A percentile compares a stretch with the other conserved stretches of the same genome.
Evolutionary conservation across 2,113 vertebrate genomes (phyloP).

Genomic region (Stigmatopora nigra): DNA sequence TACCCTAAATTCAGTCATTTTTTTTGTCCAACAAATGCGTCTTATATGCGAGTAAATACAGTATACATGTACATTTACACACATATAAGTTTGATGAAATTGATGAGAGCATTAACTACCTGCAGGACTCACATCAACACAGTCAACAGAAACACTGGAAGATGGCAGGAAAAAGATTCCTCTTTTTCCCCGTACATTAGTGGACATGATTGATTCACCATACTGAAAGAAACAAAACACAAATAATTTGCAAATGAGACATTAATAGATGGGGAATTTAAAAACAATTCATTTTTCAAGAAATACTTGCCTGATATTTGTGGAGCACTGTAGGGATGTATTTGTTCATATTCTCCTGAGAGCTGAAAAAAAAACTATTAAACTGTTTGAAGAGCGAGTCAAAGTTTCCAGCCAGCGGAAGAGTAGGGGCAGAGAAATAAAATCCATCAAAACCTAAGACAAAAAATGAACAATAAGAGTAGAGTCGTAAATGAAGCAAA

Average conservation of each 20-base stretch:
- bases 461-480: neutral
- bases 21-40: no score
- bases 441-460: conserved; percentile 75
- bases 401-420: conserved; percentile 79
- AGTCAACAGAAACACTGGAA: conserved; percentile 70
- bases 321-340: conserved; percentile 2
- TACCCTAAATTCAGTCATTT: no score
- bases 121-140: conserved; percentile 80
- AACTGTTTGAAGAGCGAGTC: conserved; percentile 71
- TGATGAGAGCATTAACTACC: conserved; percentile 59
- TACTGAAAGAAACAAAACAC: conserved; percentile 63
- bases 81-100: no score
- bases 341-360: conserved; percentile 2
- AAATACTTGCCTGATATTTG: conserved; percentile 58
- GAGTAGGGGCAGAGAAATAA: conserved; percentile 71
- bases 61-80: no score
- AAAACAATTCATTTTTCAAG: neutral
- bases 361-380: conserved; percentile 52
- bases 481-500: neutral
- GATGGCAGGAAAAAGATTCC: conserved; percentile 74
- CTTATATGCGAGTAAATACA: no score
- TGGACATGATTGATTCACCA: conserved; percentile 66
- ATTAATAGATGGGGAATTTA: neutral
- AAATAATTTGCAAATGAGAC: neutral
- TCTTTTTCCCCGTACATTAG: conserved; percentile 35